These are phyloP conservation scores for Helogale parvula DNA, from an alignment of 2,113 vertebrate species.

Conservation along the genomic window DNA sequence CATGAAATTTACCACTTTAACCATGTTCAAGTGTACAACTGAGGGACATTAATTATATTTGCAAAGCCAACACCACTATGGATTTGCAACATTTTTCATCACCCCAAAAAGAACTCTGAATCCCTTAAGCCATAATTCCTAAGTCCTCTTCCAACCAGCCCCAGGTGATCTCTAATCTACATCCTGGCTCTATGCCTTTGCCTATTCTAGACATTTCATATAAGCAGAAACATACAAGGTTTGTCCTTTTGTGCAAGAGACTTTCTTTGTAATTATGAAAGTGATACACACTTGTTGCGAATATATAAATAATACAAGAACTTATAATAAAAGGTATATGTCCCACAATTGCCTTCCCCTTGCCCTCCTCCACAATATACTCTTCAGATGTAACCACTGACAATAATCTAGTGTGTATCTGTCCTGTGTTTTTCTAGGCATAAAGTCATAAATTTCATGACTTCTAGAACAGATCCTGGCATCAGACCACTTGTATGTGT, in stretches of 20 bases:
- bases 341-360: fast-evolving
- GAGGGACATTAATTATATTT: neutral
- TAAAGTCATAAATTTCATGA: neutral
- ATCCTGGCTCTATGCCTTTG: neutral
- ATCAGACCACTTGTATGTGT: neutral
- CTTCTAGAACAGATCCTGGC: neutral
- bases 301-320: neutral
- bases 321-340: neutral
- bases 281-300: neutral
- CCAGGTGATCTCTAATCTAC: neutral
- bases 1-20: neutral
- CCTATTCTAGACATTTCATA: neutral
- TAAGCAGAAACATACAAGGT: neutral
- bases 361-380: neutral
- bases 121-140: neutral
- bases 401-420: fast-evolving
- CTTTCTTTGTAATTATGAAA: neutral
- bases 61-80: neutral
- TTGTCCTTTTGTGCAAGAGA: neutral
- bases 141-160: neutral
- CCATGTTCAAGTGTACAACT: neutral
- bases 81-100: neutral
- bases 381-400: neutral
- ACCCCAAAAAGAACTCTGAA: neutral
- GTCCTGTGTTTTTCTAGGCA: neutral